Conservation (phyloP, 2,797 vertebrate species). For the Epinephelus coioides region DNA sequence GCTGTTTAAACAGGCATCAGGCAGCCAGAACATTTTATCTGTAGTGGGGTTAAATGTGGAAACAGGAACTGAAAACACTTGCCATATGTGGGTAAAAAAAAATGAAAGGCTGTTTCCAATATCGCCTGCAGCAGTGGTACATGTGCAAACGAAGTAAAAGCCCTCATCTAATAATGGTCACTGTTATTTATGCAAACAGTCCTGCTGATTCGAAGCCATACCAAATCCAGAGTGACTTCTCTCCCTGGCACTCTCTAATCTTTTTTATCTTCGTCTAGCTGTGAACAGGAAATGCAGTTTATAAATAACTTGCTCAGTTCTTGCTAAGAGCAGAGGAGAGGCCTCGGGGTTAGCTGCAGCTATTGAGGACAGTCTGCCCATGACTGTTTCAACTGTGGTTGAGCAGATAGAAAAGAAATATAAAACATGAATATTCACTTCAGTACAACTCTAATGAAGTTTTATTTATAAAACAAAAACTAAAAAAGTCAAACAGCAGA, state of each 20-base stretch:
- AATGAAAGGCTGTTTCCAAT: conserved; percentile 44
- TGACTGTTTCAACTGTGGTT: not conserved
- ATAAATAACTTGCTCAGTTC: conserved; percentile 82
- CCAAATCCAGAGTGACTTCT: conserved; percentile 22
- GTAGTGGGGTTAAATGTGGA: conserved; percentile 33
- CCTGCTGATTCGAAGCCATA: conserved; percentile 6
- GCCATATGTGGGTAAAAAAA: conserved; percentile 44
- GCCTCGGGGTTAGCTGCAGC: conserved; percentile 34
- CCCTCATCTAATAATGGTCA: conserved; percentile 22
- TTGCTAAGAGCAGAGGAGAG: conserved; percentile 56
- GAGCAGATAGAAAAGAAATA: conserved; percentile 11
- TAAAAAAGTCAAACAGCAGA: conserved; percentile 17
- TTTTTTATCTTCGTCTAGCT: conserved; percentile 67
- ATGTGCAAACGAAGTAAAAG: conserved; percentile 31
- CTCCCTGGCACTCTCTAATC: conserved; percentile 33
- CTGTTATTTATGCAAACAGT: conserved; percentile 32
- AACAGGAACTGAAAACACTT: conserved; percentile 42
- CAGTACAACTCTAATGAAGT: not conserved
- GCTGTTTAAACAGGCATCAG: conserved; percentile 45
- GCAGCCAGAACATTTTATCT: conserved; percentile 32
- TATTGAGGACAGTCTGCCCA: conserved; percentile 35
- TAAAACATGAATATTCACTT: conserved; percentile 17
- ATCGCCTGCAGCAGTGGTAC: conserved; percentile 3
- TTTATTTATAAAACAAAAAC: not conserved
- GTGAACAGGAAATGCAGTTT: conserved; percentile 83